Conservation (phyloP, 1,140 invertebrate species). For the Lethrus apterus region DNA sequence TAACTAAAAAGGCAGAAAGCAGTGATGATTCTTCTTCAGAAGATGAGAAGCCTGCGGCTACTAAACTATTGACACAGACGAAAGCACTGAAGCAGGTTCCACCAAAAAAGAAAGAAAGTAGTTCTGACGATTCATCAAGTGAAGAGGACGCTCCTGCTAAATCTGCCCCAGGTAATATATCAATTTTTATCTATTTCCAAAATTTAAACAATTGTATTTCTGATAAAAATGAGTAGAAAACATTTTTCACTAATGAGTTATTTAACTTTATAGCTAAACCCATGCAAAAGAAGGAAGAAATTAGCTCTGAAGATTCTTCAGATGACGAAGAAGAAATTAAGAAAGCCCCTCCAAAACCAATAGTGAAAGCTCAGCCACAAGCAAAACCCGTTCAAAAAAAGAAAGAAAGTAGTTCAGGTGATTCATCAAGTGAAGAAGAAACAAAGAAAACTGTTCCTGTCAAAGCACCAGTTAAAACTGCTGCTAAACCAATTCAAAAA, state of each 20-base stretch:
- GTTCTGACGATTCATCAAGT: slow-evolving; percentile 39
- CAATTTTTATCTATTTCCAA: too few relatives aligned
- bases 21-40: slow-evolving; percentile 35
- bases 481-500: slow-evolving; percentile 21
- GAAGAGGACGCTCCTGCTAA: slow-evolving; percentile 21
- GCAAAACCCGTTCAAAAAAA: slow-evolving; percentile 11
- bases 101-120: slow-evolving; percentile 30
- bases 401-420: slow-evolving; percentile 40
- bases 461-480: slow-evolving; percentile 21
- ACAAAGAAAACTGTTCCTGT: slow-evolving; percentile 14
- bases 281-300: slow-evolving; percentile 23
- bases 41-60: slow-evolving; percentile 20
- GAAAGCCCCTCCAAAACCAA: slow-evolving; percentile 13
- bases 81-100: not conserved
- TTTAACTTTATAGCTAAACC: slow-evolving; percentile 11
- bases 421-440: slow-evolving; percentile 28
- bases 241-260: not conserved
- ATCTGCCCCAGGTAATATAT: slow-evolving; percentile 12
- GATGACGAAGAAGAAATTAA: slow-evolving; percentile 26
- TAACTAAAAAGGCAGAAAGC: slow-evolving; percentile 23
- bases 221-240: too few relatives aligned
- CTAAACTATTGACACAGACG: not conserved
- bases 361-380: not conserved
- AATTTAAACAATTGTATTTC: too few relatives aligned
- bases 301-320: slow-evolving; percentile 32